phyloP scores from a whole-genome alignment of 2,888 invertebrate genomes.

The Sarcophaga variegata region DNA sequence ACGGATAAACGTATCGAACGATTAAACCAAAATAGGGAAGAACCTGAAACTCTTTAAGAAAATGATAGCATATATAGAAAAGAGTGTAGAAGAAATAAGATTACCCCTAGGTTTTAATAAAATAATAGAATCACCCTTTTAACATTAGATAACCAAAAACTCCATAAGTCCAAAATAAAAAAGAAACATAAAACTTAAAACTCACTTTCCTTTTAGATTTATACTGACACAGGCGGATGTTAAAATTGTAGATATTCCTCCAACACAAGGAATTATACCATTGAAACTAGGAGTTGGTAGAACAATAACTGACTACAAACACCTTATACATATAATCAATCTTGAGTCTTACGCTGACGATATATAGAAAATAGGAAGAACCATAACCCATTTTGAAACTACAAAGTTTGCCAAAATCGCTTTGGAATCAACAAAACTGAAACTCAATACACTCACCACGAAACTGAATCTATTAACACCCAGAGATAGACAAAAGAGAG shows the following conservation, averaged over 20 bases:
- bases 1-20: slow-evolving; percentile 27
- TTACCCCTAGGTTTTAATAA: slow-evolving; percentile 38
- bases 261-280: slow-evolving; percentile 29
- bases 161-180: slow-evolving; percentile 57
- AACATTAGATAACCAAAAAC: slow-evolving; percentile 27
- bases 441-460: slow-evolving; percentile 49
- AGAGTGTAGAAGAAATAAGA: slow-evolving; percentile 43
- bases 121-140: slow-evolving; percentile 26
- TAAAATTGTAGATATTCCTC: slow-evolving; percentile 31
- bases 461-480: slow-evolving; percentile 45
- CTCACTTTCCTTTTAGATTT: slow-evolving; percentile 35
- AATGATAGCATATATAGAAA: slow-evolving; percentile 31
- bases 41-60: slow-evolving; percentile 24
- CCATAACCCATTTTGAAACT: slow-evolving; percentile 20
- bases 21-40: slow-evolving; percentile 20
- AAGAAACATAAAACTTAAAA: slow-evolving; percentile 30
- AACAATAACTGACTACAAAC: slow-evolving; percentile 40
- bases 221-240: slow-evolving; percentile 43
- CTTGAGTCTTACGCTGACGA: slow-evolving; percentile 34
- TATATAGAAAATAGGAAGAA: slow-evolving; percentile 33
- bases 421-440: slow-evolving; percentile 42
- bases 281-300: slow-evolving; percentile 37
- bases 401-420: slow-evolving; percentile 49
- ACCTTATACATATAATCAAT: slow-evolving; percentile 49
- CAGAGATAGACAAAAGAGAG: slow-evolving; percentile 48